Evolutionary conservation across 2,888 invertebrate species (phyloP), one percentile per base, ranked within the genome.

Genomic region (Ashinkailepas kermadecensis): DNA sequence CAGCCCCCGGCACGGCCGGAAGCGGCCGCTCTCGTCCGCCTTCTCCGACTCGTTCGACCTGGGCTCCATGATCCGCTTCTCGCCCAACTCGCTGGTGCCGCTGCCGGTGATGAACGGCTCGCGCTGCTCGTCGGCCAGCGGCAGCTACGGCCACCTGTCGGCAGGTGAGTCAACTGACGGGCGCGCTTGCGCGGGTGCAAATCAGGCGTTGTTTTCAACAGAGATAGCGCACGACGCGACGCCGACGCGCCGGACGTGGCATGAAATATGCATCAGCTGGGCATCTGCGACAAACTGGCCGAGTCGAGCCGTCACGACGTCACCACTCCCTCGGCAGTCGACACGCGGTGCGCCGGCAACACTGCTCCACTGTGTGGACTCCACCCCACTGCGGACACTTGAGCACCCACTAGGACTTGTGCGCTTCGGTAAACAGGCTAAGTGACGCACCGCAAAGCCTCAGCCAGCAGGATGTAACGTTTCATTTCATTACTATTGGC

Each of bases 21-120:
- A 98, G 87, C 90, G 98, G 84, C 96, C 97, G 0, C 91, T 97
- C 3, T 97, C 97, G 82, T 90, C 90, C 15, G 97, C 97, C 21
- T 97, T 97, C 88, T 96, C 97, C 0, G 97, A 97, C 85, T 95
- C 95, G 82, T 94, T 97, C 85, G 97, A 98, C 89, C 92, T 98
- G 86, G 96, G 96, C 86, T 96, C 96, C 81, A 94, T 98, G 90
- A 97, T 98, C 85, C 91, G 97, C 83, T 96, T 96, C 85, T 97
- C 97, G 11, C 97, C 97, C 10, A 95, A 95, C 85, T 96, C 96
- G 56, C 89, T 98, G 85, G 94, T 92, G 15, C 92, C 93, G 80
- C 91, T 93, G 85, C 92, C 93, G 80, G 91, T 93, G 85, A 92
- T 93, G 85, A 93, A 93, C 86, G 93, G 95, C 25, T 95, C 95